Evolutionary conservation across 2,113 vertebrate genomes (phyloP).

Genomic region (Perca fluviatilis): DNA sequence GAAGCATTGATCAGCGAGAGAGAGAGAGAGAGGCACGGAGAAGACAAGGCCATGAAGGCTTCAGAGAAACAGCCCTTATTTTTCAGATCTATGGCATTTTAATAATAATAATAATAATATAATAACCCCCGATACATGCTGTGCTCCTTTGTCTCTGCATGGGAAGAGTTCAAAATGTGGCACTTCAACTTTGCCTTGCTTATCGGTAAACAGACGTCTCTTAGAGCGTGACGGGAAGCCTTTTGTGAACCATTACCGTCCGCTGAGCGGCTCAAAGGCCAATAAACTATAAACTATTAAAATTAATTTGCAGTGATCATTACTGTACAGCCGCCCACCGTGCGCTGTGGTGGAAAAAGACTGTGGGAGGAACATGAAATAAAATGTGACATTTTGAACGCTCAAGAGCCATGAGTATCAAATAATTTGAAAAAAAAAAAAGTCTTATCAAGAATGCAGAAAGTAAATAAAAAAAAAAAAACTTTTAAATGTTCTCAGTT

Average conservation of each 20-base stretch:
- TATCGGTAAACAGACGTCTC: constrained; percentile 30
- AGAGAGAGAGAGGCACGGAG: constrained; percentile 32
- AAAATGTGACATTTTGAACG: neutral
- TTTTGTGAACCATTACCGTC: neutral
- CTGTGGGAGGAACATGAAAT: neutral
- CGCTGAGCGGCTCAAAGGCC: neutral
- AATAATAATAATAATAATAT: neutral
- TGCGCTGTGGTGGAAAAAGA: neutral
- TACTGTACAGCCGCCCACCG: neutral
- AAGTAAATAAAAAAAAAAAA: neutral
- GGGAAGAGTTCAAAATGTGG: constrained; percentile 3
- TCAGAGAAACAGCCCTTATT: constrained; percentile 57
- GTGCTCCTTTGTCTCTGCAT: constrained; percentile 22
- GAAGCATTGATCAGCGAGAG: neutral
- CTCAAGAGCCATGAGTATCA: neutral
- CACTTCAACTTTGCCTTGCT: constrained; percentile 4
- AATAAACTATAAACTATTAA: neutral
- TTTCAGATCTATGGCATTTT: constrained; percentile 30
- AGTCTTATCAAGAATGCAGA: neutral
- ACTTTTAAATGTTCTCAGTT: neutral
- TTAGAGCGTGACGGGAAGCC: neutral
- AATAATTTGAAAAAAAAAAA: neutral
- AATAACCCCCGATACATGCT: constrained; percentile 11
- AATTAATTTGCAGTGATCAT: constrained; percentile 18
- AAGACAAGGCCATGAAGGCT: constrained; percentile 53